phyloP scores from a whole-genome alignment of 2,888 invertebrate genomes.

The Cheilosia variabilis region DNA sequence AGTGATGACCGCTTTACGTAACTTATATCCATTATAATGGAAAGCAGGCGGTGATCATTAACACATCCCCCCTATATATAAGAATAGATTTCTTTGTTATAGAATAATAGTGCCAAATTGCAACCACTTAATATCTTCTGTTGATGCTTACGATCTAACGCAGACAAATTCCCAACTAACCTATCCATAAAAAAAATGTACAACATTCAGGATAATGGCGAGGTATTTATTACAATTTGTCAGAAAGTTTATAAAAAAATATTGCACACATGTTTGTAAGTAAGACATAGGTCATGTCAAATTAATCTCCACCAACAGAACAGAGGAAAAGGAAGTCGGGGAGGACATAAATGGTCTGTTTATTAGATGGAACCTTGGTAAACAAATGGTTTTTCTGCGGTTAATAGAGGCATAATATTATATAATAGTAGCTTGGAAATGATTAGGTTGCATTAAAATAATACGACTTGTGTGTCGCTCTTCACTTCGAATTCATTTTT shows the following conservation, averaged over 20 bases:
- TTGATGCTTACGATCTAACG: neutral
- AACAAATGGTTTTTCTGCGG: too few species aligned
- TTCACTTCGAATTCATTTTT: slow-evolving; percentile 34
- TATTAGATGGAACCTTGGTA: too few species aligned
- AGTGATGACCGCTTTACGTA: slow-evolving; percentile 19
- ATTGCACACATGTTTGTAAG: neutral
- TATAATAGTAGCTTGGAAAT: too few species aligned
- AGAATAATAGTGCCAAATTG: slow-evolving; percentile 31
- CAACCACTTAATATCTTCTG: slow-evolving; percentile 13
- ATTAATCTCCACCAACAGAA: too few species aligned
- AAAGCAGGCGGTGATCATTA: slow-evolving; percentile 5
- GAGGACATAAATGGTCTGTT: too few species aligned
- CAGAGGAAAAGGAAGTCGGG: too few species aligned
- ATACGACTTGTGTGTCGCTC: neutral
- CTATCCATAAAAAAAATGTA: slow-evolving; percentile 16
- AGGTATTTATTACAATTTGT: slow-evolving; percentile 24
- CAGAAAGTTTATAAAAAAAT: neutral
- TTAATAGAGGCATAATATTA: too few species aligned
- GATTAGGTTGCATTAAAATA: too few species aligned
- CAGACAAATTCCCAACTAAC: neutral
- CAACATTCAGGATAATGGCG: slow-evolving; percentile 29
- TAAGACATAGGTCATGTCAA: too few species aligned
- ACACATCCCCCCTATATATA: neutral
- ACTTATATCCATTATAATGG: slow-evolving; percentile 21
- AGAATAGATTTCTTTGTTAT: neutral